Conservation (phyloP, 64 coral and sea anemone species). For the Montipora cactus region DNA sequence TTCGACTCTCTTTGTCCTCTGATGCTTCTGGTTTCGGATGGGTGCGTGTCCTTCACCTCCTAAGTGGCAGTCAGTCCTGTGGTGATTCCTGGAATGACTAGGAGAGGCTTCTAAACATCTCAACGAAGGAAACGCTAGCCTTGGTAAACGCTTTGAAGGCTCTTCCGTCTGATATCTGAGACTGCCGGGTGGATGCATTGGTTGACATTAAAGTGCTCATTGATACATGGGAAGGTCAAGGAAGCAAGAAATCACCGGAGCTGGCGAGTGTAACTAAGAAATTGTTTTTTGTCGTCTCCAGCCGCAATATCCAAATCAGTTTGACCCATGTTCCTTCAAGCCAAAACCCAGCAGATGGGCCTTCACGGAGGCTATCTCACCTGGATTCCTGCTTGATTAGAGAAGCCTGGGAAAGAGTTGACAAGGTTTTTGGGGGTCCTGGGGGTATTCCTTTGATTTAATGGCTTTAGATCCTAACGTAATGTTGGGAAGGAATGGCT, state of each 20-base stretch:
- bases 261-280: background rate
- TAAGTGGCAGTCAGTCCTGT: background rate
- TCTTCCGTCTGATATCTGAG: background rate
- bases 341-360: slow-evolving; percentile 10
- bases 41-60: slow-evolving; percentile 36
- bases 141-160: slow-evolving; percentile 24
- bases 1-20: background rate
- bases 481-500: background rate
- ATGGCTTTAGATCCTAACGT: slow-evolving; percentile 30
- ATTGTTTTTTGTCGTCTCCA: background rate
- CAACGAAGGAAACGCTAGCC: slow-evolving; percentile 1
- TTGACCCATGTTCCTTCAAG: background rate
- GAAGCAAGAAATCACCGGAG: background rate
- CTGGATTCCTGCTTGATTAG: background rate
- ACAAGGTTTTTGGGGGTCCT: background rate
- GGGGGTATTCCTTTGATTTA: slow-evolving; percentile 14
- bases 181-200: slow-evolving; percentile 12
- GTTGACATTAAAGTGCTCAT: background rate
- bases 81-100: slow-evolving; percentile 30
- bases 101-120: slow-evolving; percentile 17
- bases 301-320: background rate
- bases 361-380: slow-evolving; percentile 6
- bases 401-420: background rate
- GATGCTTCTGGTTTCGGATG: slow-evolving; percentile 25
- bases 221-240: background rate